These are phyloP conservation scores for Metopia argyrocephala DNA, from an alignment of 2,888 invertebrate genomes.

Conservation along the genomic window DNA sequence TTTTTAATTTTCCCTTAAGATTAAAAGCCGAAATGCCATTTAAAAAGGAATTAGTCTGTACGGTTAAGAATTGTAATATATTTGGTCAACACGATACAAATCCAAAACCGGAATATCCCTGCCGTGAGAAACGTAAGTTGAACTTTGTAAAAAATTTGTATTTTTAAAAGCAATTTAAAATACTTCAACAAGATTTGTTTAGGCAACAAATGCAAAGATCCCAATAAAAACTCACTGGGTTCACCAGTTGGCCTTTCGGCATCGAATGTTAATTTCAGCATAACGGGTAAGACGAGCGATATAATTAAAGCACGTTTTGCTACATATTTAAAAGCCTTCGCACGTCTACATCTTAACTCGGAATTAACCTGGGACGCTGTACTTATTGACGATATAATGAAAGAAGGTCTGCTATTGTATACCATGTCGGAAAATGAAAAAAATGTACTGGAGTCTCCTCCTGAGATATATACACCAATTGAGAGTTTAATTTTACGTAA, in stretches of 20 bases:
- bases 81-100: conserved; percentile 45
- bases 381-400: conserved; percentile 71
- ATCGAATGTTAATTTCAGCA: conserved; percentile 64
- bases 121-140: conserved; percentile 41
- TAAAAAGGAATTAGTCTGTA: conserved; percentile 23
- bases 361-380: conserved; percentile 71
- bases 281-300: conserved; percentile 57
- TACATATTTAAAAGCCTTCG: conserved; percentile 72
- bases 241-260: conserved; percentile 70
- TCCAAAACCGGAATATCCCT: conserved; percentile 31
- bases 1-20: conserved; percentile 14
- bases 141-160: neutral
- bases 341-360: conserved; percentile 71
- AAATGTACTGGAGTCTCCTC: conserved; percentile 36
- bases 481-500: conserved; percentile 70
- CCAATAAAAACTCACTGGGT: conserved; percentile 63
- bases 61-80: conserved; percentile 41
- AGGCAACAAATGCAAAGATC: conserved; percentile 42
- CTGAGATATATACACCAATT: conserved; percentile 68
- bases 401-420: conserved; percentile 72
- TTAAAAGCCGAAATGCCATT: conserved; percentile 22
- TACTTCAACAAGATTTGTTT: neutral
- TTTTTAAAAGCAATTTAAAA: neutral
- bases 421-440: conserved; percentile 65
- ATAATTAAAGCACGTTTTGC: conserved; percentile 69